These are phyloP conservation scores for Hylaea fasciaria DNA, from an alignment of 2,888 invertebrate genomes.

Conservation along the genomic window DNA sequence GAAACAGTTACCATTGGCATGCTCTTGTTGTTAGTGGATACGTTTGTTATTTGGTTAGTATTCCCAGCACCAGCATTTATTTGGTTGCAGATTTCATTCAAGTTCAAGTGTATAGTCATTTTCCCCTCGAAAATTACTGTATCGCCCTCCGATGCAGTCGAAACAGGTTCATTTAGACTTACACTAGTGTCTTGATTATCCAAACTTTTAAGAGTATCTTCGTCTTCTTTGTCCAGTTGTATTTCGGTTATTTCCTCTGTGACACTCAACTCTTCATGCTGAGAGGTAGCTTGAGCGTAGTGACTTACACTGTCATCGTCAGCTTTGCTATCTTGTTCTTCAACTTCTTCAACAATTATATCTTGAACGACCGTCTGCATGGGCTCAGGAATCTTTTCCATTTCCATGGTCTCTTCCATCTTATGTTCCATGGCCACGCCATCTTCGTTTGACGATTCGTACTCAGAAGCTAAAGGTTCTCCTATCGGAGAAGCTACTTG, in stretches of 20 bases:
- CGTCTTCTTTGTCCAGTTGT: constrained; percentile 81
- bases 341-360: constrained; percentile 77
- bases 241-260: constrained; percentile 80
- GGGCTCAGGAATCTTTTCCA: constrained; percentile 55
- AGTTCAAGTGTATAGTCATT: constrained; percentile 82
- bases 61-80: constrained; percentile 77
- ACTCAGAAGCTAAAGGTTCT: constrained; percentile 77
- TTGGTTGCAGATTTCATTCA: constrained; percentile 82
- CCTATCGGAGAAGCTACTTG: constrained; percentile 79
- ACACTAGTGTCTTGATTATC: constrained; percentile 84
- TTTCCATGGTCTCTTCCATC: constrained; percentile 56
- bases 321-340: constrained; percentile 71
- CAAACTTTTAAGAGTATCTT: constrained; percentile 82
- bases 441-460: constrained; percentile 80
- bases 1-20: constrained; percentile 85
- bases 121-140: constrained; percentile 83
- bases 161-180: constrained; percentile 81
- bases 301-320: constrained; percentile 79
- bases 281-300: constrained; percentile 75
- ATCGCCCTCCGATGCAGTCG: constrained; percentile 78
- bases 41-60: constrained; percentile 67
- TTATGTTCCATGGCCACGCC: constrained; percentile 62
- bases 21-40: constrained; percentile 75
- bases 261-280: constrained; percentile 74
- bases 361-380: constrained; percentile 64